Evolutionary conservation across 2,888 invertebrate genomes (phyloP), one percentile per base, ranked within the genome.

Genomic region (Pterostichus niger): DNA sequence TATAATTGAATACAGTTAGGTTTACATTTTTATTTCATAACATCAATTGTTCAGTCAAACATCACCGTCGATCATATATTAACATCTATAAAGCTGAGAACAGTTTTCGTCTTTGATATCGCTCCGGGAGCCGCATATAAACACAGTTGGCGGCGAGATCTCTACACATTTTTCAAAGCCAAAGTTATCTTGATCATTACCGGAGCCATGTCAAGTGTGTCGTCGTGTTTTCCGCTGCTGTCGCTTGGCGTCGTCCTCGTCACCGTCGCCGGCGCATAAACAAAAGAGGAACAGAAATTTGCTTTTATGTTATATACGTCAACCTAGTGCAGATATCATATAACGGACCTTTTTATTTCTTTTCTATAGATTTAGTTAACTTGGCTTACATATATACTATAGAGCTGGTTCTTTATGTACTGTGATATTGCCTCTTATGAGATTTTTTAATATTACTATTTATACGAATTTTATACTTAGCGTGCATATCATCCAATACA

Each of bases 121-220:
- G 17, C 54, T 9, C 54, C 54, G 17, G 54, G 15, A 54, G 15
- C 54, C 13, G 17, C 54, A 54, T 54, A 54, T 54, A 15, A 54
- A 54, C 54, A 9, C 54, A 17, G 54, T 54, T 54, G 54, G 54
- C 54, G 54, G 54, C 54, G 54, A 54, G 54, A 54, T 54, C 54
- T 54, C 54, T 54, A 15, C 59, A 24, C 59, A 59, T 59, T 59
- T 59, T 59, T 59, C 59, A 59, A 59, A 59, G 59, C 59, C 31
- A 59, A 59, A 59, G 59, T 17, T 59, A 59, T 59, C 59, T 59
- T 59, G 59, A 59, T 59, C 59, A 59, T 59, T 59, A 59, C 59
- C 59, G 59, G 59, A 17, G 59, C 40, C 31, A 59, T 59, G 59
- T 59, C 59, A 59, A 59, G 59, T 59, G 59, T 59, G 59, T 59